Evolutionary conservation across 2,797 vertebrate genomes (phyloP).

Genomic region (Triplophysa bombifrons): DNA sequence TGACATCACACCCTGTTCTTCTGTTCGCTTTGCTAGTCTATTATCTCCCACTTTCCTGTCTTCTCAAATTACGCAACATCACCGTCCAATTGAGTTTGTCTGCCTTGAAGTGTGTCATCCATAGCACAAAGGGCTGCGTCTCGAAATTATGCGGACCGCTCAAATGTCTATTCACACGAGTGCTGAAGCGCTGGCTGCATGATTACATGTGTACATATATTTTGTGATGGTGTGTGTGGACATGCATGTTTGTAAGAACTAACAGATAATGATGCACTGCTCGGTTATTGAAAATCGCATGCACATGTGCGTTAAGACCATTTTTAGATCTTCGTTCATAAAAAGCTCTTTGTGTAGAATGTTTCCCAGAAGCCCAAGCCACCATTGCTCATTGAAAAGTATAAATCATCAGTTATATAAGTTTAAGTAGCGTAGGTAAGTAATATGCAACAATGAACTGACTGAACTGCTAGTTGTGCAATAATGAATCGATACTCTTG

Average conservation of each 20-base stretch:
- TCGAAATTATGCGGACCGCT: constrained; percentile 6
- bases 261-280: neutral
- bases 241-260: neutral
- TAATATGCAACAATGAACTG: no score
- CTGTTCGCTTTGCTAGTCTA: neutral
- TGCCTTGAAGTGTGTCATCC: constrained; percentile 14
- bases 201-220: neutral
- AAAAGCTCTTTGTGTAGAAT: neutral
- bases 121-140: constrained; percentile 1
- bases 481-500: neutral
- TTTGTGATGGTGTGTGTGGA: neutral
- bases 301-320: neutral
- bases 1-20: neutral
- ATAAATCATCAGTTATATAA: neutral
- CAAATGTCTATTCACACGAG: neutral
- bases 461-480: no score
- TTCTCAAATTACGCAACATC: constrained; percentile 10
- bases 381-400: neutral
- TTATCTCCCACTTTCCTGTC: constrained; percentile 8
- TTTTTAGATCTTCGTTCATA: neutral
- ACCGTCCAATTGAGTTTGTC: constrained; percentile 28
- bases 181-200: neutral
- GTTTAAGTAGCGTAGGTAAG: no score
- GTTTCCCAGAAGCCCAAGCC: neutral
- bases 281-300: neutral